Evolutionary conservation across 2,113 vertebrate species (phyloP).

Genomic region (Lynx canadensis): DNA sequence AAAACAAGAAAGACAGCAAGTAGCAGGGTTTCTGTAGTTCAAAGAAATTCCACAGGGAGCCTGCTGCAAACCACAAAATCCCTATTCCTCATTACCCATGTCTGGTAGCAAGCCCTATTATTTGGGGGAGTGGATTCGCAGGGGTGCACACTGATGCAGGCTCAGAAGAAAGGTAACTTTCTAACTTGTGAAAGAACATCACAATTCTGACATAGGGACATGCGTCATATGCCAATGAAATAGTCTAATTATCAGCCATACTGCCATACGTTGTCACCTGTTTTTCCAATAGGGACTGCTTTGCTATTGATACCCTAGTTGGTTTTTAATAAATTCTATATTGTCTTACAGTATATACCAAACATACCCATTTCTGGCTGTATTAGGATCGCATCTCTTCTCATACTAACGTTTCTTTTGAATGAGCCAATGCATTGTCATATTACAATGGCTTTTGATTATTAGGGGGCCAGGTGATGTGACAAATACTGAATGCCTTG

Average conservation of each 20-base stretch:
- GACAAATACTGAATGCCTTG: not conserved
- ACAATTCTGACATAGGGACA: not conserved
- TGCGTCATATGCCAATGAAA: not conserved
- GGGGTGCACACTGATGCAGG: not conserved
- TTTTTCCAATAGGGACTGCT: not conserved
- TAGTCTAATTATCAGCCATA: not conserved
- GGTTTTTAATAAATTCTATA: not conserved
- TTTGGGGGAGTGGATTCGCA: not conserved
- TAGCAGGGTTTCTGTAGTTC: constrained; percentile 72
- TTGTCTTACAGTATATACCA: not conserved
- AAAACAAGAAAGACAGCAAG: constrained; percentile 82
- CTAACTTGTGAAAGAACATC: constrained; percentile 8
- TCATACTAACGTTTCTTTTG: not conserved
- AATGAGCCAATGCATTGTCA: not conserved
- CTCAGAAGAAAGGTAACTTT: not conserved
- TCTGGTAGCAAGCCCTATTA: constrained; percentile 61
- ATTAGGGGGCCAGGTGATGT: not conserved
- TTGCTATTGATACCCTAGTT: not conserved
- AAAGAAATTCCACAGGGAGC: constrained; percentile 83
- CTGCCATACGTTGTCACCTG: not conserved
- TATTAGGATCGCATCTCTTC: not conserved
- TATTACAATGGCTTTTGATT: not conserved
- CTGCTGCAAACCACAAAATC: constrained; percentile 74
- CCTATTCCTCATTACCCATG: constrained; percentile 71
- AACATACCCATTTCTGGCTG: not conserved